phyloP scores from a whole-genome alignment of 2,888 invertebrate genomes.

The Temnothorax ravouxi region DNA sequence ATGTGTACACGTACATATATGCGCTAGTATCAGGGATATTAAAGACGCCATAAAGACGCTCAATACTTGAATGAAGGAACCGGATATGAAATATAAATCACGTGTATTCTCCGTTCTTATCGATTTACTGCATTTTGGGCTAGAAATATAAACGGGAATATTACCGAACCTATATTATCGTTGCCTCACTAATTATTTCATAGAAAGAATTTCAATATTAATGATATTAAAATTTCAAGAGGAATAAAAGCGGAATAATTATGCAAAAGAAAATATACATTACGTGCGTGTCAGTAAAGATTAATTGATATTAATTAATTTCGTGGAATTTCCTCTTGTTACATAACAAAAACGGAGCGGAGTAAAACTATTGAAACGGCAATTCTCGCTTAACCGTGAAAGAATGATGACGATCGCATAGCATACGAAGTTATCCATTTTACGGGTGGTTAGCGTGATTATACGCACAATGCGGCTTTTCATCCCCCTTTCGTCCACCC shows the following conservation, averaged over 20 bases:
- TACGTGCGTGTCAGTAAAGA: neutral
- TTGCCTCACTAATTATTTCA: neutral
- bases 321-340: slow-evolving; percentile 1
- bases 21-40: slow-evolving; percentile 41
- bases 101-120: neutral
- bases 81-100: slow-evolving; percentile 63
- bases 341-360: neutral
- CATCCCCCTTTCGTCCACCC: slow-evolving; percentile 76
- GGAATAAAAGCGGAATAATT: neutral
- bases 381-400: slow-evolving; percentile 45
- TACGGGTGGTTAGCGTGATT: slow-evolving; percentile 81
- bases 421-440: slow-evolving; percentile 63
- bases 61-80: slow-evolving; percentile 65
- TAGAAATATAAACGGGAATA: slow-evolving; percentile 1
- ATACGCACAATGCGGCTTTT: slow-evolving; percentile 81
- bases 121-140: slow-evolving; percentile 28
- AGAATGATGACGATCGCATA: slow-evolving; percentile 55
- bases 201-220: neutral
- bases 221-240: neutral
- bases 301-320: slow-evolving; percentile 27
- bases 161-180: slow-evolving; percentile 3
- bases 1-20: slow-evolving; percentile 30
- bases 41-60: slow-evolving; percentile 66
- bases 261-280: neutral
- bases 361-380: slow-evolving; percentile 24